These are phyloP conservation scores for Melipona beecheii DNA, from an alignment of 2,888 invertebrate species.

Conservation along the genomic window DNA sequence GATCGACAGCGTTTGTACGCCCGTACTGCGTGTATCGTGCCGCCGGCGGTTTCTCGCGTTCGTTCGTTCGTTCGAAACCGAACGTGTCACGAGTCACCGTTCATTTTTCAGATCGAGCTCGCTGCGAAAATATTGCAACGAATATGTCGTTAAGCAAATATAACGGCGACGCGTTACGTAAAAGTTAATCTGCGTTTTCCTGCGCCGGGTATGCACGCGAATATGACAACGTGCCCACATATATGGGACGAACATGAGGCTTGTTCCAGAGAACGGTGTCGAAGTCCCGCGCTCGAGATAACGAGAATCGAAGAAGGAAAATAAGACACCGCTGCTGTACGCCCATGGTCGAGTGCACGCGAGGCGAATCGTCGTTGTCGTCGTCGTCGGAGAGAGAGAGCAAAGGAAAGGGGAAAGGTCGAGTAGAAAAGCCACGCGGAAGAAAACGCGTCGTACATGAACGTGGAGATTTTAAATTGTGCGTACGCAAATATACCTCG, in stretches of 20 bases:
- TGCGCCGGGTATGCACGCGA: neutral
- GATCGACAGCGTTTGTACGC: too few species aligned
- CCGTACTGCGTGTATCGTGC: neutral
- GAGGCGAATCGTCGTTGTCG: constrained; percentile 9
- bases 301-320: constrained; percentile 17
- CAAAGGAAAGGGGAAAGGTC: neutral
- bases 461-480: constrained; percentile 11
- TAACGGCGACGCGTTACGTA: constrained; percentile 48
- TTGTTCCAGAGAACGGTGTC: constrained; percentile 7
- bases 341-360: neutral
- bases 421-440: constrained; percentile 25
- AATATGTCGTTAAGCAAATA: constrained; percentile 39
- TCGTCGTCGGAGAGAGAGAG: neutral
- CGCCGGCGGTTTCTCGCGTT: neutral
- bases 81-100: neutral
- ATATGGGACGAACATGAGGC: constrained; percentile 5
- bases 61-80: neutral
- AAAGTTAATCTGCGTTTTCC: constrained; percentile 34
- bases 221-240: neutral
- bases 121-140: neutral
- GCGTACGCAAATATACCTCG: constrained; percentile 16
- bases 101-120: neutral
- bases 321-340: neutral
- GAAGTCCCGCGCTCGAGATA: constrained; percentile 15
- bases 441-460: constrained; percentile 11